Base-by-base conservation (phyloP, 2,113 vertebrate genomes). In the Caranx ignobilis region DNA sequence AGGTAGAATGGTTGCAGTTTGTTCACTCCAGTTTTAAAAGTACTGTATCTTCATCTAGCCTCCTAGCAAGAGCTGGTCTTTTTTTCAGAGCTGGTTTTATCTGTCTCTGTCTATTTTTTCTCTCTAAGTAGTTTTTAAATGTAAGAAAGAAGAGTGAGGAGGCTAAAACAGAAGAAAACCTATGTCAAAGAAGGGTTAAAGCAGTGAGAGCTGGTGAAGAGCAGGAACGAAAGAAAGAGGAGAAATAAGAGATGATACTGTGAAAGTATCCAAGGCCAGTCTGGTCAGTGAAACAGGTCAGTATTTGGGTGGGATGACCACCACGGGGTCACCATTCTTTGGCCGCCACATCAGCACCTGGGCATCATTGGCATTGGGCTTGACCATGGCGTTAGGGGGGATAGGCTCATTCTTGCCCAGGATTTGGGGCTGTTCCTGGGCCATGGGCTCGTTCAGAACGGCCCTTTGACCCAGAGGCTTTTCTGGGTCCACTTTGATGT, bases 311-410 rank as follows among this genome's bases (percentile, higher is more conserved):
- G 97, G 97, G 87, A 99, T 99, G 89, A 99, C 98, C 93, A 99
- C 96, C 6, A 97, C 90, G 0, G 97, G 95, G 34, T 94, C 94
- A 73, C 97, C 96, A 0, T 90, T 95, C 86, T 95, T 97, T 92
- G 98, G 98, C 94, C 97, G 95, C 98, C 98, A 99, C 97, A 99
- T 99, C 87, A 99, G 97, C 86, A 99, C 97, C 95, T 99, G 98
- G 64, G 98, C 98, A 2, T 99, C 97, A 2, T 99, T 99, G 95
- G 98, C 98, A 10, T 99, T 99, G 91, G 98, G 98, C 90, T 98
- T 99, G 93, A 97, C 95, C 93, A 98, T 96, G 93, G 97, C 97
- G 32, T 97, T 98, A 47, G 96, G 79, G 11, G 96, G 95, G 88
- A 99, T 97, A 85, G 96, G 93, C 91, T 99, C 97, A 0, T 98